These are phyloP conservation scores for Cryptoblepharus egeriae DNA, from an alignment of 2,797 vertebrate species.

Conservation along the genomic window DNA sequence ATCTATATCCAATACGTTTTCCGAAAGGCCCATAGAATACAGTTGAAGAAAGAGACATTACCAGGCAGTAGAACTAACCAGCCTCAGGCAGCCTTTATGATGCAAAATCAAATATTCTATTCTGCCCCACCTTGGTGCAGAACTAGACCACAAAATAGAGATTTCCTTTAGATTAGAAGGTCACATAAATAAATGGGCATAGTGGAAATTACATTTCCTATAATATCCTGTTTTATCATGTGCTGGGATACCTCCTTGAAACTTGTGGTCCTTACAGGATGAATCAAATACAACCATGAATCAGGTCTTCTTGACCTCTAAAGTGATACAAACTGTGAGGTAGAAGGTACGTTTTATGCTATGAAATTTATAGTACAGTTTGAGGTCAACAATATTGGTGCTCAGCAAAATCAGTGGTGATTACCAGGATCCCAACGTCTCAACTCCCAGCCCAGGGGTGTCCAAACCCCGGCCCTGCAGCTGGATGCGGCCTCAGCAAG, in stretches of 20 bases:
- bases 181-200: background rate
- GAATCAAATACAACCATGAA: no score
- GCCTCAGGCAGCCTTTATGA: background rate
- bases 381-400: background rate
- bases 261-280: no score
- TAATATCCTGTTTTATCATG: background rate
- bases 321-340: no score
- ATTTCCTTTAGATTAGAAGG: no score
- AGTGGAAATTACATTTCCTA: background rate
- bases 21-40: background rate
- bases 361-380: background rate
- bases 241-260: background rate
- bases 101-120: background rate
- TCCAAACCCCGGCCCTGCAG: no score
- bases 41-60: background rate
- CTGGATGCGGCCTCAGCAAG: no score
- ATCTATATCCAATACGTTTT: no score
- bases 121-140: background rate
- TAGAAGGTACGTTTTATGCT: background rate
- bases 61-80: background rate
- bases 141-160: background rate
- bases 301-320: no score
- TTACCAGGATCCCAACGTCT: background rate
- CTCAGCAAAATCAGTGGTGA: background rate
- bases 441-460: background rate